These are phyloP conservation scores for Caenorhabditis drosophilae DNA, from an alignment of 2,888 invertebrate species.

Conservation along the genomic window DNA sequence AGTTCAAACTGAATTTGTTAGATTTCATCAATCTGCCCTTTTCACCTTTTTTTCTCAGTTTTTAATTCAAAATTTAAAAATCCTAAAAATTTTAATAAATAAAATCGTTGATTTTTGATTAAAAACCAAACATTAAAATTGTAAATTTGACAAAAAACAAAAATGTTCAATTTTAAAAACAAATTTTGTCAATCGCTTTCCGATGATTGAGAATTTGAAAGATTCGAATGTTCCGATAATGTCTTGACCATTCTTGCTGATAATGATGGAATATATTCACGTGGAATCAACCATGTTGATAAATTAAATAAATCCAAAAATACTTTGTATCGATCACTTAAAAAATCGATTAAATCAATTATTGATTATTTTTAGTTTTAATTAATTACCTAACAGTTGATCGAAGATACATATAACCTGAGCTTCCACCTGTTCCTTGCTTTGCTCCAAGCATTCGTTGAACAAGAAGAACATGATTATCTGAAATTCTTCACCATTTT, in stretches of 20 bases:
- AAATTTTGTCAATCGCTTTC: constrained; percentile 16
- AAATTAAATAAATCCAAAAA: constrained; percentile 96
- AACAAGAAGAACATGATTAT: constrained; percentile 97
- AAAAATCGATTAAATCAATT: constrained; percentile 70
- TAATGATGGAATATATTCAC: constrained; percentile 86
- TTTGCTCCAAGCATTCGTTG: constrained; percentile 98
- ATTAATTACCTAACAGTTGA: constrained; percentile 85
- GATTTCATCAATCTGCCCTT: too few relatives aligned
- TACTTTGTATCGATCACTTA: constrained; percentile 95
- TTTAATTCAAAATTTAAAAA: too few relatives aligned
- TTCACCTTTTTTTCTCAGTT: too few relatives aligned
- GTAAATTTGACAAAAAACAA: too few relatives aligned
- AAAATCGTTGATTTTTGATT: too few relatives aligned
- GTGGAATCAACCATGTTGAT: constrained; percentile 92
- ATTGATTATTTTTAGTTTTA: neutral
- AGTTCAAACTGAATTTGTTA: too few relatives aligned
- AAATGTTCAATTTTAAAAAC: too few relatives aligned
- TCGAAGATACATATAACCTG: constrained; percentile 94
- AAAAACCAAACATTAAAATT: too few relatives aligned
- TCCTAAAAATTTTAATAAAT: too few relatives aligned
- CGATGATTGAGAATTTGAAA: constrained; percentile 36
- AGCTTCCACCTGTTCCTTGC: constrained; percentile 96
- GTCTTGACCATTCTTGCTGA: constrained; percentile 78
- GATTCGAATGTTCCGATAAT: constrained; percentile 61
- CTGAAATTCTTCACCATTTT: constrained; percentile 73